phyloP scores from a whole-genome alignment of 2,797 vertebrate species.

The Buphagus erythrorhynchus region DNA sequence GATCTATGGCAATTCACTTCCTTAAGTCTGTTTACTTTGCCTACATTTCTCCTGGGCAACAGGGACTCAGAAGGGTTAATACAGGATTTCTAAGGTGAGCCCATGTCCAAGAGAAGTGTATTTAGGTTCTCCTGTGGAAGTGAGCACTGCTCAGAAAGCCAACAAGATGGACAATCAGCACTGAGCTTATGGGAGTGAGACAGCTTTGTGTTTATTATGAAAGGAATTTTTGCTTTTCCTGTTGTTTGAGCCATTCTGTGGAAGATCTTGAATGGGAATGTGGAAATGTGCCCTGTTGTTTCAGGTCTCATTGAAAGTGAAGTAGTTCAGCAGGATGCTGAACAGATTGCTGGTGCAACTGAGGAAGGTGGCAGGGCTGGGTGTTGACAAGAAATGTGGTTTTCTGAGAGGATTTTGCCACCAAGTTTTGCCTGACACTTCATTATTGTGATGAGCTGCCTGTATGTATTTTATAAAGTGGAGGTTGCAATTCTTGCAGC shows the following conservation, averaged over 20 bases:
- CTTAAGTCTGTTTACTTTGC: neutral
- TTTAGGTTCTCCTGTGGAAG: neutral
- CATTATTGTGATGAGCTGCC: neutral
- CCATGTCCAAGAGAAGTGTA: neutral
- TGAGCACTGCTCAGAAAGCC: neutral
- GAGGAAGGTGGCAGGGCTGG: neutral
- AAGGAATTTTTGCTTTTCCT: neutral
- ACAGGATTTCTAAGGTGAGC: neutral
- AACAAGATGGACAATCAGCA: fast-evolving
- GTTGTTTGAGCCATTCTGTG: neutral
- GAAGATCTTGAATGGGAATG: neutral
- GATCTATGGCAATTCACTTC: neutral
- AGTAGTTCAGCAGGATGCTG: neutral
- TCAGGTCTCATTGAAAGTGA: neutral
- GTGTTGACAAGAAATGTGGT: neutral
- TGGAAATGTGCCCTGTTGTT: neutral
- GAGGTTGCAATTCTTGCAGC: neutral
- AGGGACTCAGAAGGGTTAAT: neutral
- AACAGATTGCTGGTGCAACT: neutral
- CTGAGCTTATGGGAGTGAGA: neutral
- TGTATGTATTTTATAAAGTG: neutral
- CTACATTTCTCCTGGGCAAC: neutral
- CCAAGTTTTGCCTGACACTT: neutral
- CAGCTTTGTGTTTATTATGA: neutral
- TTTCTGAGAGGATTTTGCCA: neutral